Base-by-base conservation (phyloP, 92 coral and sea anemone species). In the Plumapathes pennacea region DNA sequence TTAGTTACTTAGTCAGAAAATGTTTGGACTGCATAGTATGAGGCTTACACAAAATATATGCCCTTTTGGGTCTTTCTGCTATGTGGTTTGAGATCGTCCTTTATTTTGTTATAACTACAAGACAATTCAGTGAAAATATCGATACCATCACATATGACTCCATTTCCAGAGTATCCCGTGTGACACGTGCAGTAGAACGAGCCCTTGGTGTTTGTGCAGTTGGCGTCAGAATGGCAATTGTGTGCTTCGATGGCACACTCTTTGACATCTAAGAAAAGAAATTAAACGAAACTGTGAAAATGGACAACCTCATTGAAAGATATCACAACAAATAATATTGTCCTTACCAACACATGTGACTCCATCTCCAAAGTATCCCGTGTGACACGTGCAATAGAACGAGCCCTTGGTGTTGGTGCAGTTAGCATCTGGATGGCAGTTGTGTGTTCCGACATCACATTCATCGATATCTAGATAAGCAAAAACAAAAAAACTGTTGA, bases 381-480 rank as follows among this genome's bases (percentile, higher is more conserved):
- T 25, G 52, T 73, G 60, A 57, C 96, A 88, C 5, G 83, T 68
- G 52, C 96, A 88, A 64, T 73, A 67, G 77, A 77, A 88, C 18
- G 90, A 83, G 26, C 96, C 96, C 37, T 77, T 68, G 57, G 86
- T 88, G 77, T 88, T 77, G 38, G 77, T 77, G 21, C 96, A 88
- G 64, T 71, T 86, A 44, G 89, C 81, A 21, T 76, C 82, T 14
- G 22, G 37, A 47, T 81, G 85, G 14, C 95, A 86, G 61, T 86
- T 76, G 58, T 86, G 80, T 29, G 43, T 41, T 17, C 57, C 78
- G 17, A 60, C 50, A 1, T 45, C 8, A 22, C 95, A 86, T 42
- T 86, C 95, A 30, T 86, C 82, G 54, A 86, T 65, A 44, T 86
- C 95, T 86, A 39, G n/a, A n/a, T n/a, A 44, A 46, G 50, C 0